Evolutionary conservation across 2,888 invertebrate species (phyloP).

Genomic region (Acronicta psi): DNA sequence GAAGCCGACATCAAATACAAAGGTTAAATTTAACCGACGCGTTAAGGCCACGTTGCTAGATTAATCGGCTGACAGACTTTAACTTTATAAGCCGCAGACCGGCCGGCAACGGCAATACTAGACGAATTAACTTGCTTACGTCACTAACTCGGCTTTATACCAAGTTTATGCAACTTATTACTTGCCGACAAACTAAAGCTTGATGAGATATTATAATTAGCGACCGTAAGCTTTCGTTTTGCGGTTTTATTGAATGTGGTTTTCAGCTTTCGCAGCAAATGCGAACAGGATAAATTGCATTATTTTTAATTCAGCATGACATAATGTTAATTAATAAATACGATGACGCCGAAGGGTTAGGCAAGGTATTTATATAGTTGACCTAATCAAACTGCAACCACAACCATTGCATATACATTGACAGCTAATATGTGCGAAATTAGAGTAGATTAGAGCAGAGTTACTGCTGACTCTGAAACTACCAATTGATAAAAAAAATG

Average conservation of each 20-base stretch:
- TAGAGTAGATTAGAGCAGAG: too few relatives aligned
- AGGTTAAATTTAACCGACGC: conserved; percentile 58
- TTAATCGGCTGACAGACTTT: conserved; percentile 51
- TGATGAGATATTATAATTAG: conserved; percentile 8
- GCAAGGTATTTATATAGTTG: too few relatives aligned
- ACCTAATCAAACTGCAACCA: too few relatives aligned
- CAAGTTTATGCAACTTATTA: conserved; percentile 35
- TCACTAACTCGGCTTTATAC: conserved; percentile 40
- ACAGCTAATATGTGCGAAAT: too few relatives aligned
- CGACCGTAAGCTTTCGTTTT: background rate
- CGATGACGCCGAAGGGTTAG: too few relatives aligned
- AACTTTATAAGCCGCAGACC: conserved; percentile 45
- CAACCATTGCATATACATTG: too few relatives aligned
- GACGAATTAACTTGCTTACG: conserved; percentile 43
- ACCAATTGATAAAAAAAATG: too few relatives aligned
- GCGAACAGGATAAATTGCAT: too few relatives aligned
- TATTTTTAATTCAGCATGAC: too few relatives aligned
- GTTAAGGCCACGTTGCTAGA: conserved; percentile 39
- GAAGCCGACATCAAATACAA: conserved; percentile 36
- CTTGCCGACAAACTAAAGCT: conserved; percentile 11
- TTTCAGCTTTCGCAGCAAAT: background rate
- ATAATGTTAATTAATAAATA: too few relatives aligned
- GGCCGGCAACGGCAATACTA: conserved; percentile 17
- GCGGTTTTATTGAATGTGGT: background rate
- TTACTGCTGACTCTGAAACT: too few relatives aligned